phyloP scores from a whole-genome alignment of 2,888 invertebrate genomes.

The Meiosimyza platycephala region DNA sequence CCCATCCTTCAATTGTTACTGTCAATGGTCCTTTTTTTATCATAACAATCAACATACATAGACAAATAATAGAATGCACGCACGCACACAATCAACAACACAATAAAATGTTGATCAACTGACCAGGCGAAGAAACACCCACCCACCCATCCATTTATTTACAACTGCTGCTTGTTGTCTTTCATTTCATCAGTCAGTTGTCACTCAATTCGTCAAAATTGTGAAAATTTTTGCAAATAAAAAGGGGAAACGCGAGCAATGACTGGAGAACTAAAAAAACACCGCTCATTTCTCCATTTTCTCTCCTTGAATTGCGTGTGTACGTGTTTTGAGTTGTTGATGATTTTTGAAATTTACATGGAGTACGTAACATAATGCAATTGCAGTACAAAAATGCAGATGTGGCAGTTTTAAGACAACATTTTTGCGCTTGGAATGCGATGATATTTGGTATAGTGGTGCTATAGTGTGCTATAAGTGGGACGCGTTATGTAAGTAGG shows the following conservation, averaged over 20 bases:
- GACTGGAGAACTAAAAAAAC: not conserved
- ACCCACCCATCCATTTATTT: not conserved
- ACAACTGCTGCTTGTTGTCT: not conserved
- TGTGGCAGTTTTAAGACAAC: too few relatives aligned
- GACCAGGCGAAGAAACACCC: not conserved
- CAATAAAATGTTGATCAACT: conserved; percentile 30
- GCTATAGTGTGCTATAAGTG: too few relatives aligned
- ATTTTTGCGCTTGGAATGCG: too few relatives aligned
- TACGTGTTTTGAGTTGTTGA: too few relatives aligned
- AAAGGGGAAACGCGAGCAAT: conserved; percentile 1
- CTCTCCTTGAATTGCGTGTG: too few relatives aligned
- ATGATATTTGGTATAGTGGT: too few relatives aligned
- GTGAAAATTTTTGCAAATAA: conserved; percentile 6
- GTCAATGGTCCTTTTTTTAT: conserved; percentile 15
- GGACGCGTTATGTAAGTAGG: too few relatives aligned
- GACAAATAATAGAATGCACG: not conserved
- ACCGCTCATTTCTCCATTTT: too few relatives aligned
- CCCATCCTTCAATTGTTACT: conserved; percentile 1
- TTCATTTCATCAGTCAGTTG: not conserved
- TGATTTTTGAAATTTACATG: too few relatives aligned
- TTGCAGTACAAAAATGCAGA: too few relatives aligned
- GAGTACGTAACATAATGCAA: too few relatives aligned
- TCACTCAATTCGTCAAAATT: conserved; percentile 18
- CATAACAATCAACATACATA: conserved; percentile 9
- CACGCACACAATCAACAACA: conserved; percentile 7